phyloP scores from a whole-genome alignment of 2,113 vertebrate genomes.

The Loxodonta africana region DNA sequence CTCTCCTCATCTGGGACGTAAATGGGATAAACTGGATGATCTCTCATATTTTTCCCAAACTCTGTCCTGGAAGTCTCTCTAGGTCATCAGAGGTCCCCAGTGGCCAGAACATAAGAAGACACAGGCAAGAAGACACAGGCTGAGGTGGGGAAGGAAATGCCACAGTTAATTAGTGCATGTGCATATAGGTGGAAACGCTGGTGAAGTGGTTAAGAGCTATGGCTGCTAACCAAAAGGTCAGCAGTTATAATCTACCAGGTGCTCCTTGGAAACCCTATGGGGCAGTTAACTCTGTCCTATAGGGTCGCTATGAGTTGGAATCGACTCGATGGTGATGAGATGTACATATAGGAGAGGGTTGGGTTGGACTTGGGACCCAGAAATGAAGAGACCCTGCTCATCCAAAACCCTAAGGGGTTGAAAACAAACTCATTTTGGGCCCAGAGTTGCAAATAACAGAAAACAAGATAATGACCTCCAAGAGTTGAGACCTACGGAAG shows the following conservation, averaged over 20 bases:
- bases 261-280: too few relatives aligned
- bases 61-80: not conserved
- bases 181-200: too few relatives aligned
- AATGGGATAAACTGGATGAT: not conserved
- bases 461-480: constrained; percentile 21
- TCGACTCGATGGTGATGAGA: too few relatives aligned
- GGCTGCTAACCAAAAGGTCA: too few relatives aligned
- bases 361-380: not conserved
- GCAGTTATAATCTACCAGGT: too few relatives aligned
- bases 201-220: too few relatives aligned
- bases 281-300: too few relatives aligned
- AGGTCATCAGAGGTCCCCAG: not conserved
- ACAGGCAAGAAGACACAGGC: not conserved
- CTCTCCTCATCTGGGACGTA: not conserved
- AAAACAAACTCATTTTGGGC: not conserved
- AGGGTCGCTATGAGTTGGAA: too few relatives aligned
- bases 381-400: not conserved
- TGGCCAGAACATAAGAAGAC: not conserved
- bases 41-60: not conserved
- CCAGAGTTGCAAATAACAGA: constrained; percentile 10
- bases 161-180: not conserved
- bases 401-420: not conserved
- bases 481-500: constrained; percentile 20
- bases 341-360: not conserved
- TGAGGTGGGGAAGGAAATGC: not conserved